Evolutionary conservation across 2,888 invertebrate species (phyloP), one percentile per base, ranked within the genome.

Genomic region (Tenthredo amoena): DNA sequence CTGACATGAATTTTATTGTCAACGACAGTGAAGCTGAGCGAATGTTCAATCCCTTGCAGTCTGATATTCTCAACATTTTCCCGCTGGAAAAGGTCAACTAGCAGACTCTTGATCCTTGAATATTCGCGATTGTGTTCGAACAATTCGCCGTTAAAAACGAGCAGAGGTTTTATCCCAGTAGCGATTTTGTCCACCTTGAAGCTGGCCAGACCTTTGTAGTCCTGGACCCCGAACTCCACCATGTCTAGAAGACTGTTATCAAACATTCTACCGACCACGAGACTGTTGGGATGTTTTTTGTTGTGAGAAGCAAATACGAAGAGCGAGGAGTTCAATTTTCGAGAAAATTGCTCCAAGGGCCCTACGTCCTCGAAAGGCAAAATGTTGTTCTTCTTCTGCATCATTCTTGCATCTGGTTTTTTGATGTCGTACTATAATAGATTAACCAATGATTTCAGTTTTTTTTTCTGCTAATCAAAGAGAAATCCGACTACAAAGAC

Each of bases 211-310:
- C 97, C 95, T 92, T 96, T 96, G 92, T 96, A 99, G 84, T 96
- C 95, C 84, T 98, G 97, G 34, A 99, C 96, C 15, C 98, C 98
- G 85, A 99, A 95, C 94, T 99, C 99, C 85, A 98, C 96, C 99
- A 99, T 99, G 92, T 99, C 99, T 85, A 99, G 94, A 47, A 99
- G 94, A 85, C 97, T 97, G 90, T 97, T 96, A 93, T 99, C 98
- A 93, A 96, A 99, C 91, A 97, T 96, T 88, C 99, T 95, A 0
- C 99, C 99, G 84, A 99, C 92, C 47, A 99, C 94, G 72, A 99
- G 93, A 94, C 99, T 99, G 92, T 99, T 96, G 0, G 99, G 99
- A 18, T 99, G 95, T 92, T 99, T 99, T 94, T 99, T 99, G 82
- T 97, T 98, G 91, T 99, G 98, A 0, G 97, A 97, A 3, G 97